Evolutionary conservation across 2,888 invertebrate species (phyloP).

Genomic region (Horisme vitalbata): DNA sequence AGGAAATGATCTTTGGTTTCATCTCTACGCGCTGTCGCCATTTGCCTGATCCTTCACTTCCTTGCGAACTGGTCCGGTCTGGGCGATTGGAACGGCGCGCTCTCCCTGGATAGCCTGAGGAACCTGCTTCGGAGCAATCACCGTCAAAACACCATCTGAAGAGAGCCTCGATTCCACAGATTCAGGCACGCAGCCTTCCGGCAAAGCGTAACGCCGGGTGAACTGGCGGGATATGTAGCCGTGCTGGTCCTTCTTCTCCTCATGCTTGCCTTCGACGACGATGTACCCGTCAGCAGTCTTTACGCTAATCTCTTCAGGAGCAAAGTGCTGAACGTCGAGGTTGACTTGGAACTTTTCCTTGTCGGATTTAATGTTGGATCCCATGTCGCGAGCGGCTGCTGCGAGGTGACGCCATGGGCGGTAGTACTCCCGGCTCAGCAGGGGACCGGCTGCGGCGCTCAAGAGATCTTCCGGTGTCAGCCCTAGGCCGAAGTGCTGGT

Average conservation of each 20-base stretch:
- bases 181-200: constrained; percentile 87
- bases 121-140: constrained; percentile 83
- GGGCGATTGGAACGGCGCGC: constrained; percentile 82
- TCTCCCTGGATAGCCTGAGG: constrained; percentile 67
- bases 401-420: constrained; percentile 73
- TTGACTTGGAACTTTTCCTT: constrained; percentile 80
- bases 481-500: constrained; percentile 81
- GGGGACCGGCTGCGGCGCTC: constrained; percentile 44
- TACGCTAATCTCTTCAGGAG: constrained; percentile 89
- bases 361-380: constrained; percentile 79
- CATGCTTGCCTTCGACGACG: constrained; percentile 90
- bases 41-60: constrained; percentile 77
- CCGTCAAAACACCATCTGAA: constrained; percentile 88
- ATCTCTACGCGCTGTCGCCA: constrained; percentile 52
- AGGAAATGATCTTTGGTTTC: neutral
- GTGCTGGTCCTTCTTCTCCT: constrained; percentile 89
- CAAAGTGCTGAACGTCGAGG: constrained; percentile 89
- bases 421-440: constrained; percentile 60
- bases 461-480: constrained; percentile 76
- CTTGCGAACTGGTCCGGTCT: constrained; percentile 83
- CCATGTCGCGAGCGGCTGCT: constrained; percentile 74
- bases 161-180: constrained; percentile 88
- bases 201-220: constrained; percentile 88
- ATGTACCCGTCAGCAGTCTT: constrained; percentile 88
- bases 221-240: constrained; percentile 90